phyloP scores from a whole-genome alignment of 2,113 vertebrate genomes.

The Proterorhinus semilunaris region DNA sequence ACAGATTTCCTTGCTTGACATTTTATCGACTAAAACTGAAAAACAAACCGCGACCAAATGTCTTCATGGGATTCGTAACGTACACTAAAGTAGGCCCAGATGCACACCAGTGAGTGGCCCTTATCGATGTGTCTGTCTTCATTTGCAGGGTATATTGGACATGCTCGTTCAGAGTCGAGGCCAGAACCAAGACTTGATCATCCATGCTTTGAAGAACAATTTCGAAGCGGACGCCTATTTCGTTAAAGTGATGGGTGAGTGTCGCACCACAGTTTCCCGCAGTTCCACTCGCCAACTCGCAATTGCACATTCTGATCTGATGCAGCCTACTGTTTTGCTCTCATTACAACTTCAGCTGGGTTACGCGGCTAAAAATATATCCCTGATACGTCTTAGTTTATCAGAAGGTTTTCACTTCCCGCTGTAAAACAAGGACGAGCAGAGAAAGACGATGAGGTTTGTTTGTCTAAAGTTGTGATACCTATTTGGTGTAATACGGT shows the following conservation, averaged over 20 bases:
- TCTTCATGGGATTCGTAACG: conserved; percentile 51
- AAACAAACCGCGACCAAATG: conserved; percentile 6
- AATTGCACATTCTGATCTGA: background rate
- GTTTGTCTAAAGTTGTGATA: background rate
- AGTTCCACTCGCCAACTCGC: background rate
- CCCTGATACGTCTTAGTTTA: background rate
- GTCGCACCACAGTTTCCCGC: background rate
- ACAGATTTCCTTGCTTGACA: too few relatives aligned
- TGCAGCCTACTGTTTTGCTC: background rate
- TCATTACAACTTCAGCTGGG: background rate
- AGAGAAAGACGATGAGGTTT: background rate
- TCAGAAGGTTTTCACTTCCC: background rate
- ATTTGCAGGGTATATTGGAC: conserved; percentile 92
- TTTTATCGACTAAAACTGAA: too few relatives aligned
- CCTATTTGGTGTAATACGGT: too few relatives aligned
- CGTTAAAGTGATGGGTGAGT: conserved; percentile 99
- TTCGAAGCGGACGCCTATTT: conserved; percentile 98
- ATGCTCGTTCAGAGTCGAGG: conserved; percentile 87
- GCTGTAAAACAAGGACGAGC: background rate
- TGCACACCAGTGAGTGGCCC: conserved; percentile 29
- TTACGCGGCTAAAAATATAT: background rate
- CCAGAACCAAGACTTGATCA: conserved; percentile 77
- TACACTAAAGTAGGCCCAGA: conserved; percentile 38
- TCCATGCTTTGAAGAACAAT: conserved; percentile 94
- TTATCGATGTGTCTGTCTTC: conserved; percentile 58